Evolutionary conservation across 2,797 vertebrate genomes (phyloP).

Genomic region (Amazonetta brasiliensis): DNA sequence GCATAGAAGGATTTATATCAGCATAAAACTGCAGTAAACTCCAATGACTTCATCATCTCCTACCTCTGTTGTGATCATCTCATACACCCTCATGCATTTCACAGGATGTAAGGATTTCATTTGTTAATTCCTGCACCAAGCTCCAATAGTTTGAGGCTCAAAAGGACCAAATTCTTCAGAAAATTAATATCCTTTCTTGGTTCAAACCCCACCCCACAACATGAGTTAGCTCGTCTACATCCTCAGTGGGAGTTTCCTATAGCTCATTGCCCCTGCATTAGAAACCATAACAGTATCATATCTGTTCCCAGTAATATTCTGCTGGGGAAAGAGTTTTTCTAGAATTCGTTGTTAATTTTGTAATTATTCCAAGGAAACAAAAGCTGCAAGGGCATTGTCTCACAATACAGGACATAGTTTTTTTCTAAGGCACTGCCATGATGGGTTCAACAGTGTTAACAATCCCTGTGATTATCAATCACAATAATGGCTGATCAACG

Average conservation of each 20-base stretch:
- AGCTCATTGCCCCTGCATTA: background rate
- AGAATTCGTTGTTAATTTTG: background rate
- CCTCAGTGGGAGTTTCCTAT: background rate
- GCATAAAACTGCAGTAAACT: background rate
- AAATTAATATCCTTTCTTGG: background rate
- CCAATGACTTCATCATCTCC: background rate
- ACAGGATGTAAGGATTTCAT: background rate
- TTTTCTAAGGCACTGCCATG: background rate
- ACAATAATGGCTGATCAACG: background rate
- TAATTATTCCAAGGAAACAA: background rate
- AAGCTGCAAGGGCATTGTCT: background rate
- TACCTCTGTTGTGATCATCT: background rate
- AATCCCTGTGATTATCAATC: background rate
- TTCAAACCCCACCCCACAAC: background rate
- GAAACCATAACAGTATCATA: background rate
- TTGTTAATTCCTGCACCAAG: background rate
- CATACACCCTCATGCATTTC: background rate
- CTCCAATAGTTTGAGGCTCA: background rate
- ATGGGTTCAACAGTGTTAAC: background rate
- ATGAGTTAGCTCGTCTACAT: background rate
- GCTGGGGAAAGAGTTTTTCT: background rate
- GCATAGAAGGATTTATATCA: background rate
- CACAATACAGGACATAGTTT: background rate
- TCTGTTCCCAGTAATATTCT: background rate
- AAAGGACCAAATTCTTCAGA: background rate